Conservation (phyloP, 2,888 invertebrate species). For the Dryocosmus kuriphilus region DNA sequence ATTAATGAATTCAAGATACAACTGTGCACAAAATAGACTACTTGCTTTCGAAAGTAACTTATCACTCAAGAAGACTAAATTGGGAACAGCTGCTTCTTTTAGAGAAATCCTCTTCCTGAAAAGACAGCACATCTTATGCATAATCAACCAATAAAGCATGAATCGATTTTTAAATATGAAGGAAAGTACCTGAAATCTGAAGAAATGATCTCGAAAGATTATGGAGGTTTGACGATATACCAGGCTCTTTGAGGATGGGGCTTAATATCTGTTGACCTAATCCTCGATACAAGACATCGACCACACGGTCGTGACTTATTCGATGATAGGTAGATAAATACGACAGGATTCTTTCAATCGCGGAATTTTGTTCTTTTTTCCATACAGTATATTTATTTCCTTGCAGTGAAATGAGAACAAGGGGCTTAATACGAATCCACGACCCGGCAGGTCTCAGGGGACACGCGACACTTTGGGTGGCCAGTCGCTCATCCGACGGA, state of each 20-base stretch:
- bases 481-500: constrained; percentile 66
- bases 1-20: not conserved
- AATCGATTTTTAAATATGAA: not conserved
- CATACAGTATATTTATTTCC: constrained; percentile 38
- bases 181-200: not conserved
- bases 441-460: constrained; percentile 51
- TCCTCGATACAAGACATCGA: constrained; percentile 48
- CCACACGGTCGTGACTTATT: constrained; percentile 40
- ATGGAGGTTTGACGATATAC: constrained; percentile 53
- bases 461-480: constrained; percentile 73
- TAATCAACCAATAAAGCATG: not conserved
- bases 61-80: not conserved
- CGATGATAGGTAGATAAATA: constrained; percentile 42
- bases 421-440: constrained; percentile 46
- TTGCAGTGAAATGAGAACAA: constrained; percentile 43
- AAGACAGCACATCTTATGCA: not conserved
- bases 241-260: constrained; percentile 51
- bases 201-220: constrained; percentile 35
- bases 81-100: not conserved
- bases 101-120: not conserved
- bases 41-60: not conserved
- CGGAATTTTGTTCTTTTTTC: constrained; percentile 37
- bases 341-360: constrained; percentile 35
- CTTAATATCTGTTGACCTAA: constrained; percentile 50
- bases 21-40: constrained; percentile 7